Percentiles rank a stretch among this genome's conserved stretches.
These are phyloP conservation scores for Campaea margaritaria DNA, from an alignment of 2,888 invertebrate genomes.

Conservation along the genomic window DNA sequence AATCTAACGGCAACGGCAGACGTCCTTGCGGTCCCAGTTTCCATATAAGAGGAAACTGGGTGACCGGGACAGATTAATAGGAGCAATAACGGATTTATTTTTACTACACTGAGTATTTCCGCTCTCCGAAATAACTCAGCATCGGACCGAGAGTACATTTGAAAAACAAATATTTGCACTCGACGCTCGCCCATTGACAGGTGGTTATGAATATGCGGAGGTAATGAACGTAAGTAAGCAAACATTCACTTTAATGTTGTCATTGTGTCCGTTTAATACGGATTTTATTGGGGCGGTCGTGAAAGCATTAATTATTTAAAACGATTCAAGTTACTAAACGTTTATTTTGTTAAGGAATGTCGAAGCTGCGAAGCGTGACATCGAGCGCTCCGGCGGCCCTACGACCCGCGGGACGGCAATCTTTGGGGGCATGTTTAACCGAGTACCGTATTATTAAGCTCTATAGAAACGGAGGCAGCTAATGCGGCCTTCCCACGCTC, in stretches of 20 bases:
- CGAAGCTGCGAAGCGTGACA: constrained; percentile 32
- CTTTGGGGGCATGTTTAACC: constrained; percentile 44
- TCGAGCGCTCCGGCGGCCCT: constrained; percentile 13
- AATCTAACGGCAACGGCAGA: constrained; percentile 36
- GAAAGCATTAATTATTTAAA: constrained; percentile 13
- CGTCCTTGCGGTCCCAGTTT: constrained; percentile 62
- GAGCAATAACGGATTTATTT: constrained; percentile 65
- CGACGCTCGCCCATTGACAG: constrained; percentile 29
- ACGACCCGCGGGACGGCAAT: constrained; percentile 39
- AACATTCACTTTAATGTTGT: constrained; percentile 14
- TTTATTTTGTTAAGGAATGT: constrained; percentile 26
- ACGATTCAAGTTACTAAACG: constrained; percentile 7
- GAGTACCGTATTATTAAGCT: constrained; percentile 50
- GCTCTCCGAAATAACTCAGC: constrained; percentile 53
- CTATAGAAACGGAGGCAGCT: constrained; percentile 54
- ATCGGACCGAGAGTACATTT: constrained; percentile 44
- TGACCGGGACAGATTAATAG: constrained; percentile 70
- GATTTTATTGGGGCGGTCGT: constrained; percentile 9
- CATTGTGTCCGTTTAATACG: constrained; percentile 2
- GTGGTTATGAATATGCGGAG: constrained; percentile 28
- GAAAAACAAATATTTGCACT: constrained; percentile 46
- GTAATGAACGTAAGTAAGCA: constrained; percentile 30
- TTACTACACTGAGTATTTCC: constrained; percentile 53
- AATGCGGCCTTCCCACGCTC: constrained; percentile 66
- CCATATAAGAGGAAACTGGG: constrained; percentile 70